Conservation (phyloP, 2,888 invertebrate species). For the Drosophila silvestris region DNA sequence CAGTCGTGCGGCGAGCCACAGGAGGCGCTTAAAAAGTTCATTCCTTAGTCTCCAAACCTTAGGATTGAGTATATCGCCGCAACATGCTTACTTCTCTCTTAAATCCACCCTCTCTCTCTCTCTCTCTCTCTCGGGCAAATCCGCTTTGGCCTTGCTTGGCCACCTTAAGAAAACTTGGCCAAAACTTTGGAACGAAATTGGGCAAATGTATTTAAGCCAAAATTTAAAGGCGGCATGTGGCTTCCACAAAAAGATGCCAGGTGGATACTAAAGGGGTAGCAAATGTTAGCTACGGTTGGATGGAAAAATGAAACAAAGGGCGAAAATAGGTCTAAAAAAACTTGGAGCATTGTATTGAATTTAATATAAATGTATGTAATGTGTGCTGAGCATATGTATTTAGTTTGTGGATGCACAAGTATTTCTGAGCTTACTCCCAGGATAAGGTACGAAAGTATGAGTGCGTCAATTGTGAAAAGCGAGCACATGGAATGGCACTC, state of each 20-base stretch:
- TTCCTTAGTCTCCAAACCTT: conserved; percentile 49
- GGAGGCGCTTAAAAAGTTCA: conserved; percentile 69
- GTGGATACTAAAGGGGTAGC: neutral
- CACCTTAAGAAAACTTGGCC: conserved; percentile 61
- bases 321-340: neutral
- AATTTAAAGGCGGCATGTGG: conserved; percentile 22
- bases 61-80: conserved; percentile 11
- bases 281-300: neutral
- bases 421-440: neutral
- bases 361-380: neutral
- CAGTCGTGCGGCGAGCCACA: conserved; percentile 42
- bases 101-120: neutral
- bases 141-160: conserved; percentile 43
- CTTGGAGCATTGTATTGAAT: neutral
- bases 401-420: neutral
- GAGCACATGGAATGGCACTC: neutral
- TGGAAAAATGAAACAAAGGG: neutral
- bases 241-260: conserved; percentile 1
- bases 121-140: conserved; percentile 29
- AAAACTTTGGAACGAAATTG: conserved; percentile 40
- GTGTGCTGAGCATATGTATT: neutral
- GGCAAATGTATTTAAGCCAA: conserved; percentile 47
- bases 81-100: neutral
- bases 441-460: neutral
- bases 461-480: neutral